Evolutionary conservation across 2,888 invertebrate genomes (phyloP).

Genomic region (Tridacna crocea): DNA sequence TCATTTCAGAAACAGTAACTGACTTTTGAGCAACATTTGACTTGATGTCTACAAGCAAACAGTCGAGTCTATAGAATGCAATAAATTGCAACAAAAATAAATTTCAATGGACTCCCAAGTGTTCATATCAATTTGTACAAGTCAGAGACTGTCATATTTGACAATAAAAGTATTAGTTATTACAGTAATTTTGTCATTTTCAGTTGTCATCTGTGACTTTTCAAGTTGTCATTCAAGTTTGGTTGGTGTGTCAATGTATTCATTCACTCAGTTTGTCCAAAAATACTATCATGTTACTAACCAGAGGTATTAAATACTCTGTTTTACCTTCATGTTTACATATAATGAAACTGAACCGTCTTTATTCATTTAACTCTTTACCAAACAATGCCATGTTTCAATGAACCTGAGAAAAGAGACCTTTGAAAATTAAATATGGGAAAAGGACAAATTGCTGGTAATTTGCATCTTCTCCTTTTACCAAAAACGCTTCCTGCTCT

Average conservation of each 20-base stretch:
- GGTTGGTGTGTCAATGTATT: not conserved
- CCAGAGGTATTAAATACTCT: too few species aligned
- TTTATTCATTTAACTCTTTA: not conserved
- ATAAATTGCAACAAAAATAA: too few species aligned
- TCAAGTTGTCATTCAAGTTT: not conserved
- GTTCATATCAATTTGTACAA: not conserved
- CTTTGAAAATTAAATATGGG: not conserved
- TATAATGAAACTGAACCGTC: too few species aligned
- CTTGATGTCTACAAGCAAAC: too few species aligned
- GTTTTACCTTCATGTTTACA: too few species aligned
- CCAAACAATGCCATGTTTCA: not conserved
- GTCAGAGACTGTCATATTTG: not conserved
- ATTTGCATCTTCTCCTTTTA: not conserved
- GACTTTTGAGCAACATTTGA: too few species aligned
- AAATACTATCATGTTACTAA: too few species aligned
- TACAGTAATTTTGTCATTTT: conserved; percentile 7
- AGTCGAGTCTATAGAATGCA: too few species aligned
- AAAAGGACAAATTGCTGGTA: not conserved
- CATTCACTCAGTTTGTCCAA: not conserved
- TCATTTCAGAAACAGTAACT: too few species aligned
- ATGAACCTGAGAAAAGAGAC: not conserved
- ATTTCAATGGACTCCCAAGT: not conserved
- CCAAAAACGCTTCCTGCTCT: not conserved
- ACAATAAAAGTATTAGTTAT: not conserved
- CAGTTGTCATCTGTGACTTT: not conserved